Evolutionary conservation across 2,113 vertebrate genomes (phyloP).

Genomic region (Protobothrops mucrosquamatus): DNA sequence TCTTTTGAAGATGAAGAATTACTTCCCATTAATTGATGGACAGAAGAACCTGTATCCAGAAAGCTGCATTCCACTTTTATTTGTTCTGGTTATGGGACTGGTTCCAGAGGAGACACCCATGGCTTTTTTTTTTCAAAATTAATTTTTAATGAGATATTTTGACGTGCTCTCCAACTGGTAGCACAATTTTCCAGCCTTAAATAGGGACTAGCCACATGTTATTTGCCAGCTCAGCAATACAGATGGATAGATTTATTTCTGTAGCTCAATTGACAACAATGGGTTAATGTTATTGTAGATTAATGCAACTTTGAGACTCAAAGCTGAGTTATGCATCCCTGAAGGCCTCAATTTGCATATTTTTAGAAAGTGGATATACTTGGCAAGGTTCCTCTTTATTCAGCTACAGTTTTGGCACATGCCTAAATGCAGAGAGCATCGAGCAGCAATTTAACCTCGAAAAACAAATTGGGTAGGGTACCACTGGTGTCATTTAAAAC

Average conservation of each 20-base stretch:
- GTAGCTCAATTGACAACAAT: slow-evolving; percentile 41
- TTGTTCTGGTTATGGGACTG: not conserved
- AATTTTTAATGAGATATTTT: not conserved
- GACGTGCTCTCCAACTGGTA: not conserved
- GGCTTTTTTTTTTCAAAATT: not conserved
- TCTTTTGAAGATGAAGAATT: not conserved
- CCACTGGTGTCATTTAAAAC: slow-evolving; percentile 46
- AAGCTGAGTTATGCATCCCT: slow-evolving; percentile 56
- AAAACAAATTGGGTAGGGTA: slow-evolving; percentile 64
- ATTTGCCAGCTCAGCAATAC: not conserved
- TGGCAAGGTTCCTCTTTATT: slow-evolving; percentile 56
- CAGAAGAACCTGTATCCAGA: not conserved
- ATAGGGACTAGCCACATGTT: not conserved
- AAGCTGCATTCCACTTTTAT: not conserved
- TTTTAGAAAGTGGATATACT: slow-evolving; percentile 61
- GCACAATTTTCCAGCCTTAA: not conserved
- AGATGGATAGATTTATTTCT: slow-evolving; percentile 37
- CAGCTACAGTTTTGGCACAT: slow-evolving; percentile 58
- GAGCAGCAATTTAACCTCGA: slow-evolving; percentile 54
- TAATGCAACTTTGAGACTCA: slow-evolving; percentile 51
- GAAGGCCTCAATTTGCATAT: slow-evolving; percentile 58
- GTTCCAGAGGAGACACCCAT: not conserved
- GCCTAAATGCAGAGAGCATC: slow-evolving; percentile 51
- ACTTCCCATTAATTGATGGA: not conserved
- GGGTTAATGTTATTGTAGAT: slow-evolving; percentile 41